Conservation (phyloP, 2,797 vertebrate genomes). For the Garrulus glandarius region DNA sequence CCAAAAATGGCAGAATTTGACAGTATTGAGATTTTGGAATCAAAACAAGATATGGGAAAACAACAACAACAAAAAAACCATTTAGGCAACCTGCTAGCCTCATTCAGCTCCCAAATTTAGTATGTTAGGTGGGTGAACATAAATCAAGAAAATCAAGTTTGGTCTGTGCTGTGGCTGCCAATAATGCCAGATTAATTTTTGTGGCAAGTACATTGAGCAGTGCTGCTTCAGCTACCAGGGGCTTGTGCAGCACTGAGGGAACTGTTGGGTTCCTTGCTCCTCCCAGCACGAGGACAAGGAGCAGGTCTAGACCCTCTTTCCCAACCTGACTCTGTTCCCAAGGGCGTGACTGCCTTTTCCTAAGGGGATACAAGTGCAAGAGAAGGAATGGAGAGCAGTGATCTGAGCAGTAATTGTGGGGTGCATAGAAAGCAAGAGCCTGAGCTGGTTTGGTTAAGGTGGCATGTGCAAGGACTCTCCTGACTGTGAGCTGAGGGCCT, state of each 20-base stretch:
- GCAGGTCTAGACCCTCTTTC: not conserved
- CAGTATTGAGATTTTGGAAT: not conserved
- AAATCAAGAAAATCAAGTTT: not conserved
- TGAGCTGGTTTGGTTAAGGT: not conserved
- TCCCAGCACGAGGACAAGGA: not conserved
- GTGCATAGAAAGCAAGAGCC: not conserved
- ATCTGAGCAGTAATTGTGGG: rapidly evolving
- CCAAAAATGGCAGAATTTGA: not conserved
- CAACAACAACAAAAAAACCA: not conserved
- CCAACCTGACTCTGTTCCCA: not conserved
- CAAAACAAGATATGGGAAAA: not conserved
- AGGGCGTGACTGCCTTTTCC: not conserved
- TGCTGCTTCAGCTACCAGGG: not conserved
- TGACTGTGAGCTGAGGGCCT: not conserved
- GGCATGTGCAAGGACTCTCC: rapidly evolving
- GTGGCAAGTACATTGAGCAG: not conserved
- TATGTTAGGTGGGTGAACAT: not conserved
- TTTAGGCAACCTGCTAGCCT: not conserved
- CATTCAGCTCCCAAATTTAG: not conserved
- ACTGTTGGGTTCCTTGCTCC: not conserved
- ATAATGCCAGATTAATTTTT: not conserved
- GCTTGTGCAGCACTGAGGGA: not conserved
- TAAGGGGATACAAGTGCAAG: not conserved
- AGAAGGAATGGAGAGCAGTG: not conserved
- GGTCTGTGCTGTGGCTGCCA: not conserved